phyloP scores from a whole-genome alignment of 2,888 invertebrate species.

The Apocheima hispidaria region DNA sequence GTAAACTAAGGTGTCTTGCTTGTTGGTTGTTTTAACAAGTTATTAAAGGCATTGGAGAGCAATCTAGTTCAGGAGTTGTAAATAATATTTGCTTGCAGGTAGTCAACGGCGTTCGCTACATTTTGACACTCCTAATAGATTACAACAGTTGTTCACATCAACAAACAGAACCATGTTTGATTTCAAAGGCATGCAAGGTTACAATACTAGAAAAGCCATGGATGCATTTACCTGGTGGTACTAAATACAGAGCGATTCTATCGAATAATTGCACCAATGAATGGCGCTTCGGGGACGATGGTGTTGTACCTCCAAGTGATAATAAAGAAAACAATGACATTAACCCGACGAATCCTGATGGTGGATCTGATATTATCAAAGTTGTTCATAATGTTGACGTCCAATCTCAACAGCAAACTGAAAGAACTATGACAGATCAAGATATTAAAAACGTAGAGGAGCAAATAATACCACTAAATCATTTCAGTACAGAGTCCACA shows the following conservation, averaged over 20 bases:
- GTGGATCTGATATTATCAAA: conserved; percentile 60
- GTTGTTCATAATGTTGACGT: conserved; percentile 62
- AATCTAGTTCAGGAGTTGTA: background rate
- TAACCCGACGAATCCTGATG: conserved; percentile 26
- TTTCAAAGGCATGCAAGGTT: conserved; percentile 84
- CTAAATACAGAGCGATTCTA: conserved; percentile 86
- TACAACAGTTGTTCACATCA: conserved; percentile 74
- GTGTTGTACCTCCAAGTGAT: conserved; percentile 56
- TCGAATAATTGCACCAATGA: conserved; percentile 88
- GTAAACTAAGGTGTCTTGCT: too few species aligned
- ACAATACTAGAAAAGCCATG: conserved; percentile 89
- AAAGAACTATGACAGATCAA: conserved; percentile 63
- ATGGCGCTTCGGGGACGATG: conserved; percentile 79
- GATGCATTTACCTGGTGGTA: conserved; percentile 84
- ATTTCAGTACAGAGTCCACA: conserved; percentile 39
- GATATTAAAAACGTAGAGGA: conserved; percentile 71
- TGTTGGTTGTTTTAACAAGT: too few species aligned
- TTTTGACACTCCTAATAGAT: conserved; percentile 81
- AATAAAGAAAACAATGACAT: conserved; percentile 46
- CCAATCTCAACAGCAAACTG: conserved; percentile 60
- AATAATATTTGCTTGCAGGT: conserved; percentile 71
- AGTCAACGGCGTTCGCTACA: conserved; percentile 87
- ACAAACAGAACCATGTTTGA: conserved; percentile 59
- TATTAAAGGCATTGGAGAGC: too few species aligned
- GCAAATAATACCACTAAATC: conserved; percentile 71